Conservation (phyloP, 2,888 invertebrate species). For the Eilema griseolum region DNA sequence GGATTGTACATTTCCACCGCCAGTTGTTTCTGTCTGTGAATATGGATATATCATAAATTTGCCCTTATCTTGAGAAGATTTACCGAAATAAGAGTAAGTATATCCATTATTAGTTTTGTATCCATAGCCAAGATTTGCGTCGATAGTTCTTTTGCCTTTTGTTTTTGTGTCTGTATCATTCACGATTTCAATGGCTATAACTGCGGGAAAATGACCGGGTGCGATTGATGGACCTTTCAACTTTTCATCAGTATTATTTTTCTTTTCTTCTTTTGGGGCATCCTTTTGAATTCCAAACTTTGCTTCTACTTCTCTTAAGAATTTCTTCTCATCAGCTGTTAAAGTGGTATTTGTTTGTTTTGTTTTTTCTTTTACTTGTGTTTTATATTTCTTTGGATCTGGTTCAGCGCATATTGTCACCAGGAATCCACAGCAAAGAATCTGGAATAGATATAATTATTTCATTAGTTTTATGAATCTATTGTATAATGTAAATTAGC, state of each 20-base stretch:
- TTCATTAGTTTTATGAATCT: background rate
- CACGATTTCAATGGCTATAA: conserved; percentile 88
- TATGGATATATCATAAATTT: conserved; percentile 90
- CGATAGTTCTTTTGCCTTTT: conserved; percentile 90
- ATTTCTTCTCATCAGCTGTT: conserved; percentile 78
- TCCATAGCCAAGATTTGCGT: conserved; percentile 91
- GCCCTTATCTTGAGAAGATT: conserved; percentile 76
- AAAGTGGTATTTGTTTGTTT: conserved; percentile 66
- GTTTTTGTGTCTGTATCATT: conserved; percentile 84
- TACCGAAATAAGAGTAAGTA: conserved; percentile 83
- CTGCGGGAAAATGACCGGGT: conserved; percentile 79
- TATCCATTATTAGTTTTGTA: conserved; percentile 85
- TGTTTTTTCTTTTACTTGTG: conserved; percentile 64
- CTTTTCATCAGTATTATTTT: conserved; percentile 46
- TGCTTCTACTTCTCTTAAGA: conserved; percentile 81
- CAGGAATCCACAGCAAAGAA: conserved; percentile 67
- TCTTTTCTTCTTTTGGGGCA: conserved; percentile 51
- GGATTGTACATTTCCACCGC: conserved; percentile 48
- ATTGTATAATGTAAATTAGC: background rate
- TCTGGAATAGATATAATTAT: conserved; percentile 70
- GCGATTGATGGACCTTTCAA: conserved; percentile 27
- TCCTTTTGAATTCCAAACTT: conserved; percentile 80
- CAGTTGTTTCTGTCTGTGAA: conserved; percentile 89
- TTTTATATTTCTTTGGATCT: conserved; percentile 80
- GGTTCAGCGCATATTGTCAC: conserved; percentile 67